Base-by-base conservation (phyloP, 2,888 invertebrate genomes). In the Tromatobia lineatoria region DNA sequence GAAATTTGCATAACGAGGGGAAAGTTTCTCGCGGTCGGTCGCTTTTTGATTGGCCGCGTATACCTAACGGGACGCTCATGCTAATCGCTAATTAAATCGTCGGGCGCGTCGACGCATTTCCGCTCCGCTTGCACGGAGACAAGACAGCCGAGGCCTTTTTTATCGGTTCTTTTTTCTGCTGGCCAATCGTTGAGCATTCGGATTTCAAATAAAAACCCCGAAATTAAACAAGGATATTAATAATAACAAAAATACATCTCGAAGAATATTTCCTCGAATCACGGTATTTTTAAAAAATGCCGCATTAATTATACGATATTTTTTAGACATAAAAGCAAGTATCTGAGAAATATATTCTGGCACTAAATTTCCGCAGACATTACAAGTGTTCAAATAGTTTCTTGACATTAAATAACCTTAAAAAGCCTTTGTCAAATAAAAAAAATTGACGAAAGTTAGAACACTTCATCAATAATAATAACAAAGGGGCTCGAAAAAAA, bases 1-100 rank as follows among this genome's bases (percentile, higher is more conserved):
- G 54, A 54, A 82, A 85, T 86, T 80, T 80, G 69, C 86, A 85
- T 87, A 87, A 84, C 79, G 74, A 70, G 76, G 80, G 57, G 85
- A 75, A 79, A 85, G 67, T 79, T 79, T 79, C 61, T 52, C 61
- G 52, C 52, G 71, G 74, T 70, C 80, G 76, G 67, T 45, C 50
- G 76, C 78, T 82, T 85, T 82, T 80, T 80, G 82, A 86, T 61
- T 73, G 82, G 78, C 67, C 80, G 85, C 86, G 86, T 80, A 81
- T 80, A 85, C 85, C 85, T 75, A 85, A 75, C 77, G 80, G 84
- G 83, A 42, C 81, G 84, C 80, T 69, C 70, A 59, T 76, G 80
- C 52, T 80, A 75, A 83, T 83, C 76, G 77, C 83, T 83, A 80
- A 83, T 81, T 80, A 83, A 76, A 75, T 59, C 64, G 73, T 61